Conservation (phyloP, 2,888 invertebrate species). For the Agapostemon virescens region DNA sequence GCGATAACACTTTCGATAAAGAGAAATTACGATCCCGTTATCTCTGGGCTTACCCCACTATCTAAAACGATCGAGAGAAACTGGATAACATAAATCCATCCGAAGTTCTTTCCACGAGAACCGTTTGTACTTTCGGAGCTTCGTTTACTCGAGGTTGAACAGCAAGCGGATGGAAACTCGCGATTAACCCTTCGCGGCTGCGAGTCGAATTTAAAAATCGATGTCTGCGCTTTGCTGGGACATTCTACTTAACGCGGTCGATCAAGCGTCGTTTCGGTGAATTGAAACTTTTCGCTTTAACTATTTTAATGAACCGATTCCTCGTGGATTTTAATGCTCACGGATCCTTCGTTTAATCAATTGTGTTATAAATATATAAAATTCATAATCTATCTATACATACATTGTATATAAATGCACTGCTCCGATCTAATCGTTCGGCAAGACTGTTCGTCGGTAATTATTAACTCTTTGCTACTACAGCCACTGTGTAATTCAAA, state of each 20-base stretch:
- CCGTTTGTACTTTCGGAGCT: not conserved
- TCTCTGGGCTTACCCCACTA: not conserved
- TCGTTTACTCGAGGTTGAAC: not conserved
- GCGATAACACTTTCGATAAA: constrained; percentile 10
- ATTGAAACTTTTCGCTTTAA: too few species aligned
- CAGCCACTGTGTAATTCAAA: too few species aligned
- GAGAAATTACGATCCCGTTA: constrained; percentile 6
- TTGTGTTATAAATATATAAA: not conserved
- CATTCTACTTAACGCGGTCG: too few species aligned
- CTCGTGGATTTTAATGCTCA: too few species aligned
- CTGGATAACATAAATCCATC: not conserved
- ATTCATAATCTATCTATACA: not conserved
- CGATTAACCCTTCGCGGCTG: not conserved
- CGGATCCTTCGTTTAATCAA: too few species aligned
- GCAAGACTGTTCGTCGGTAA: too few species aligned
- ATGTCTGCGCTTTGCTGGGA: not conserved
- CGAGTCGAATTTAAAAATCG: not conserved
- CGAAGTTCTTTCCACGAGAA: not conserved
- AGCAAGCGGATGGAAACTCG: not conserved
- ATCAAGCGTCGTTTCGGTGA: too few species aligned
- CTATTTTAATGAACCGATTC: not conserved
- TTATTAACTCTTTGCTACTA: too few species aligned
- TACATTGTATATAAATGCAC: not conserved
- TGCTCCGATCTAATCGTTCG: not conserved
- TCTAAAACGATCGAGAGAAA: not conserved